Evolutionary conservation across 2,888 invertebrate genomes (phyloP).

Genomic region (Brachylomia viminalis): DNA sequence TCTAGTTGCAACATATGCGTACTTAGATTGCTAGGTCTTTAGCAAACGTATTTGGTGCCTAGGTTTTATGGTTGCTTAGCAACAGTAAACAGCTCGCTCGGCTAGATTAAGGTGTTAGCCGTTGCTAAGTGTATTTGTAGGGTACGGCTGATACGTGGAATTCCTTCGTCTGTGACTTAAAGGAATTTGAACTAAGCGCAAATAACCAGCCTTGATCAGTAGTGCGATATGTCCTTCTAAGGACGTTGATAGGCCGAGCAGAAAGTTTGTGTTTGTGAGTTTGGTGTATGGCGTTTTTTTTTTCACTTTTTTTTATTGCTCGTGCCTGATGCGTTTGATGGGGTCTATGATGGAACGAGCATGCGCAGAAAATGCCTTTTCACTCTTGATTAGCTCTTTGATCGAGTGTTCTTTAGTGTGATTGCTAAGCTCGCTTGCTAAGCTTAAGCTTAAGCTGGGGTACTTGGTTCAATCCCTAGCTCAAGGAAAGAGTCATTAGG

Average conservation of each 20-base stretch:
- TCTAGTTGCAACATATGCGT: conserved; percentile 52
- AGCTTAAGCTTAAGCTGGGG: too few species aligned
- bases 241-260: conserved; percentile 16
- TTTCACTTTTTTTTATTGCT: too few species aligned
- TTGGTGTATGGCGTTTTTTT: conserved; percentile 12
- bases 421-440: not conserved
- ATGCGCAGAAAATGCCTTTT: too few species aligned
- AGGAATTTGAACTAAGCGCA: conserved; percentile 27
- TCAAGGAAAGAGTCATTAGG: not conserved
- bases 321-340: too few species aligned
- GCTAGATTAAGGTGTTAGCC: conserved; percentile 20
- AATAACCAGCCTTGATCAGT: conserved; percentile 37
- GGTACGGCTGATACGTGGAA: conserved; percentile 39
- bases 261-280: conserved; percentile 34
- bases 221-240: conserved; percentile 32
- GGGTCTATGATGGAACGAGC: too few species aligned
- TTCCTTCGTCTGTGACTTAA: conserved; percentile 38
- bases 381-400: not conserved
- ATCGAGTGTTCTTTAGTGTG: not conserved
- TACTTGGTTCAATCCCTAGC: not conserved
- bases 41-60: conserved; percentile 35
- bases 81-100: conserved; percentile 14
- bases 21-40: conserved; percentile 45
- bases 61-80: conserved; percentile 49
- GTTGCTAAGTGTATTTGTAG: conserved; percentile 36